Conservation (phyloP, 2,888 invertebrate genomes). For the Andrena dorsata region DNA sequence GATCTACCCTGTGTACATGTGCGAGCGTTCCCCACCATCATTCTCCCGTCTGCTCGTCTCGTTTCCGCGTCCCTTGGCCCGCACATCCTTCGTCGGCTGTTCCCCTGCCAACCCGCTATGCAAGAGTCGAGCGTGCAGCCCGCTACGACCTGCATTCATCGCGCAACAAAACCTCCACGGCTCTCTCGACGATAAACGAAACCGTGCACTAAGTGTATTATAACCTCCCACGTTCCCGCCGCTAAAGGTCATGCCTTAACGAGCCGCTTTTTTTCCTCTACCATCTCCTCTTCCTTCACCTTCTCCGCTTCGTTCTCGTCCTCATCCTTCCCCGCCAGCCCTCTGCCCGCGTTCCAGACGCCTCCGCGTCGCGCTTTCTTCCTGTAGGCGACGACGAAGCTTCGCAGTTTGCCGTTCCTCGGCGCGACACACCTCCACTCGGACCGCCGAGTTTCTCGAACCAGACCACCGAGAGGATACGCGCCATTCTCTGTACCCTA, state of each 20-base stretch:
- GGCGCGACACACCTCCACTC: slow-evolving; percentile 22
- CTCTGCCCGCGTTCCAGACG: slow-evolving; percentile 19
- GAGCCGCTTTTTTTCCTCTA: slow-evolving; percentile 76
- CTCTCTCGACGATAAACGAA: slow-evolving; percentile 73
- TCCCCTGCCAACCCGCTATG: slow-evolving; percentile 17
- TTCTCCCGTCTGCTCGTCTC: slow-evolving; percentile 63
- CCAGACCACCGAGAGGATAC: not conserved
- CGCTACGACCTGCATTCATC: slow-evolving; percentile 75
- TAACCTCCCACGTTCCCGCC: slow-evolving; percentile 82
- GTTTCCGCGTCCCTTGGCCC: slow-evolving; percentile 57
- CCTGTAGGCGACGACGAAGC: slow-evolving; percentile 14
- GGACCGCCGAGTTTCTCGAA: not conserved
- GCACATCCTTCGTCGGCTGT: slow-evolving; percentile 11
- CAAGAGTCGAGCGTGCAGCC: slow-evolving; percentile 54
- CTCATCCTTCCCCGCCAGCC: slow-evolving; percentile 14
- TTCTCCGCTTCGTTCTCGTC: slow-evolving; percentile 35
- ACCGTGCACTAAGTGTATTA: slow-evolving; percentile 77
- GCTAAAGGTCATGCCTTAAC: slow-evolving; percentile 84
- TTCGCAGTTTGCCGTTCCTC: not conserved
- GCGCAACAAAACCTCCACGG: slow-evolving; percentile 71
- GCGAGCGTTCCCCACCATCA: slow-evolving; percentile 57
- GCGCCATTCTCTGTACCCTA: not conserved
- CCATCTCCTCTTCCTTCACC: slow-evolving; percentile 45
- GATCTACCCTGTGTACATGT: slow-evolving; percentile 20
- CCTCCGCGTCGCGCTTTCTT: slow-evolving; percentile 33